Evolutionary conservation across 2,888 invertebrate species (phyloP).

Genomic region (Torymus aiolomorphi): DNA sequence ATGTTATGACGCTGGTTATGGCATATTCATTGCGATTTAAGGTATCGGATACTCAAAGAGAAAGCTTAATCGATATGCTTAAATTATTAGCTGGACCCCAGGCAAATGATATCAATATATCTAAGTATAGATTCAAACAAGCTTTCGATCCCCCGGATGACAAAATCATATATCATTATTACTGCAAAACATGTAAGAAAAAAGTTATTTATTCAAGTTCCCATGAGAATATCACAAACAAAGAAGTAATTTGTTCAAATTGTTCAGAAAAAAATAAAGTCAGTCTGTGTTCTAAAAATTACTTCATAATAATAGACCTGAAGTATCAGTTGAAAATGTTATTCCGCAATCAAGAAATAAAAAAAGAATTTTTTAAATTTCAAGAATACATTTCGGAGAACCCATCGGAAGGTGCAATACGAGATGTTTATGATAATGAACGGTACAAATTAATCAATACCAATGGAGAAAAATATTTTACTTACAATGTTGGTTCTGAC

Average conservation of each 20-base stretch:
- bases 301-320: background rate
- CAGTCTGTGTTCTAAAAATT: background rate
- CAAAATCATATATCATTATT: too few species aligned
- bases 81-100: too few species aligned
- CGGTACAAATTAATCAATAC: background rate
- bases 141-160: too few species aligned
- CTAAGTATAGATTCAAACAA: too few species aligned
- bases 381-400: constrained; percentile 1
- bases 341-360: constrained; percentile 4
- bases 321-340: background rate
- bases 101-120: too few species aligned
- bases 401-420: background rate
- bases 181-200: background rate
- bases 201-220: background rate
- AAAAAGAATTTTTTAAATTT: constrained; percentile 1
- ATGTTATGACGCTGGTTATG: too few species aligned
- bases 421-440: background rate
- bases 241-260: background rate
- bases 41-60: background rate
- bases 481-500: background rate
- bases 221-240: background rate
- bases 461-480: constrained; percentile 3
- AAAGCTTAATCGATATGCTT: background rate
- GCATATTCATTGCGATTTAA: constrained; percentile 1
- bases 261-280: background rate